Evolutionary conservation across 2,888 invertebrate species (phyloP), one percentile per base, ranked within the genome.

Genomic region (Mythimna ferrago): DNA sequence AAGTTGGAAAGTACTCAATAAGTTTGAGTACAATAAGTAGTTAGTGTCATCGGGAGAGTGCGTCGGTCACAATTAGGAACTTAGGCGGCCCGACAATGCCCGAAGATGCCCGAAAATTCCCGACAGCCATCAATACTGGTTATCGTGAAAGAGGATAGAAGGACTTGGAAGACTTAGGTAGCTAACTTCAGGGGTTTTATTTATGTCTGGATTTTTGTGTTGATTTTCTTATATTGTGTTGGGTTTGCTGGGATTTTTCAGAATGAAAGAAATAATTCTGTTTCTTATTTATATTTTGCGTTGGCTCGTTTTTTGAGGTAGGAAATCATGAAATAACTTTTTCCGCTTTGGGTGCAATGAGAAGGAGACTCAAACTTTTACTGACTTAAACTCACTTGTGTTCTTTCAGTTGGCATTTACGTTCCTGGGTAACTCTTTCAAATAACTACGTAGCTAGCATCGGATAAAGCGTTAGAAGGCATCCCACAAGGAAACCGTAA

Each of bases 61-160:
- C 75, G 82, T 86, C 86, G 69, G 74, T 81, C 86, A 72, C 78
- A 67, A 84, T 84, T 86, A 84, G 38, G 62, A 81, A 84, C 75
- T 77, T 86, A 7, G 63, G 19, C 11, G 53, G 44, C 11, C 57
- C 78, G 74, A 74, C 44, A 16, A 26, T 35, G 44, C 71, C 71
- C 62, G 71, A 61, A 60, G n/a, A 38, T 26, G 26, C 35, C 72
- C 73, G 58, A 78, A 35, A n/a, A 26, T 19, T 9, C 11, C 75
- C 57, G 79, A 76, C 73, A n/a, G 54, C 74, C 75, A 84, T 84
- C 86, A 81, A 84, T 86, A 84, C 70, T 79, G 21, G 64, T 84
- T 84, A 86, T 51, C 3, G 58, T 9, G 44, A 51, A 38, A 41
- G 44, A 70, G 63, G 32, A 51, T 61, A 61, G 41, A 38, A 54